Evolutionary conservation across 2,113 vertebrate species (phyloP).

Genomic region (Pipra filicauda): DNA sequence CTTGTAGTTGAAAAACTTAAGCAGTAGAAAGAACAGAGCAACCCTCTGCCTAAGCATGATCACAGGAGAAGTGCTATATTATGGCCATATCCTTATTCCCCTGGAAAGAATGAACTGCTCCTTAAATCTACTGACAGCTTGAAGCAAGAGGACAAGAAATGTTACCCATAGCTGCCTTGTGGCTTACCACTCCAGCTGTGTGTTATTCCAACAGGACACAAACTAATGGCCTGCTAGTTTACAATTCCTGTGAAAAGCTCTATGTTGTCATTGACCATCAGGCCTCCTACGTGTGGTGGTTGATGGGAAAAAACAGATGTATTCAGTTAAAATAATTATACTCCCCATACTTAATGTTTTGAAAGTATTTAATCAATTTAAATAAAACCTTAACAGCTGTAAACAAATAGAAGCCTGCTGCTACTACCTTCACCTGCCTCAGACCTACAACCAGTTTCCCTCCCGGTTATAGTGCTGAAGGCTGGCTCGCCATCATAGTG

Average conservation of each 20-base stretch:
- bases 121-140: not conserved
- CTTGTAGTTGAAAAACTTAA: not conserved
- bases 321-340: not conserved
- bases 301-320: not conserved
- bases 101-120: not conserved
- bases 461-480: not conserved
- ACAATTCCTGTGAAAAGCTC: not conserved
- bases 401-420: not conserved
- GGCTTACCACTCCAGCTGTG: not conserved
- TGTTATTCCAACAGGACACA: not conserved
- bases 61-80: not conserved
- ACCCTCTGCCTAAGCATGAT: not conserved
- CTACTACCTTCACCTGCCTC: not conserved
- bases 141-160: not conserved
- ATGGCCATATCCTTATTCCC: not conserved
- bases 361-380: conserved; percentile 43
- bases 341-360: not conserved
- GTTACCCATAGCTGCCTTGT: not conserved
- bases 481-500: fast-evolving
- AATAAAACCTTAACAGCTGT: conserved; percentile 27
- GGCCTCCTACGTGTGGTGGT: not conserved
- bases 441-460: not conserved
- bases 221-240: not conserved
- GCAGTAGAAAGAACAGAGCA: not conserved
- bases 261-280: not conserved